Base-by-base conservation (phyloP, 2,888 invertebrate species). In the Apamea monoglypha region DNA sequence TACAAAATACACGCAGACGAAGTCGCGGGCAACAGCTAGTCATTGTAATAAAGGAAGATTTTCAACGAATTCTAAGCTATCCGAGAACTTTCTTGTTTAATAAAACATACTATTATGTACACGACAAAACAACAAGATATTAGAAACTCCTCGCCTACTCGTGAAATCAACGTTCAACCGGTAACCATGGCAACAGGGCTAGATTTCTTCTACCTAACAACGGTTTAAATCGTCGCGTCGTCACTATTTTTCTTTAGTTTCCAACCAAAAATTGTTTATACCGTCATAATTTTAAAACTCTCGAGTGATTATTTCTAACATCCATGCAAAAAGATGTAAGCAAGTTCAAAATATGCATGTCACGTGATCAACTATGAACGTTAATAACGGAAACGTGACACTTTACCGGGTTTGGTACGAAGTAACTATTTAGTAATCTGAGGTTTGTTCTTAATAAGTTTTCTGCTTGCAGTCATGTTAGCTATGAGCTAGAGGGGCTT, bases 111-210 rank as follows among this genome's bases (percentile, higher is more conserved):
- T 56, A 71, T n/a, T 29, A 29, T 47, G 18, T n/a, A n/a, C 44
- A 56, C 56, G 56, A 76, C 50, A 63, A 63, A 50, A 73, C 50
- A 36, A 61, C n/a, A 74, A 63, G 61, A 53, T 53, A 74, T 53
- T 64, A 76, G 76, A 76, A 76, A 76, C 50, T 40, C 18, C 25
- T 16, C 40, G 53, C 12, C 63, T 40, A 63, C 40, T 76, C 50
- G 50, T 76, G 73, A 76, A 21, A 50, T 50, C 61, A 63, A 25
- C 16, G 36, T 29, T 63, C 36, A 50, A 63, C 63, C 25, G 40
- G 75, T 76, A 53, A 76, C 75, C 75, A 74, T 76, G 50, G 74
- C 18, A 64, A 63, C 76, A 5, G 10, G 50, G 29, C n/a, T 18
- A 77, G 76, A 77, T 44, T 32, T 29, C 25, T 32, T 29, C 25